Base-by-base conservation (phyloP, 2,113 vertebrate genomes). In the Machaerirhynchus nigripectus region DNA sequence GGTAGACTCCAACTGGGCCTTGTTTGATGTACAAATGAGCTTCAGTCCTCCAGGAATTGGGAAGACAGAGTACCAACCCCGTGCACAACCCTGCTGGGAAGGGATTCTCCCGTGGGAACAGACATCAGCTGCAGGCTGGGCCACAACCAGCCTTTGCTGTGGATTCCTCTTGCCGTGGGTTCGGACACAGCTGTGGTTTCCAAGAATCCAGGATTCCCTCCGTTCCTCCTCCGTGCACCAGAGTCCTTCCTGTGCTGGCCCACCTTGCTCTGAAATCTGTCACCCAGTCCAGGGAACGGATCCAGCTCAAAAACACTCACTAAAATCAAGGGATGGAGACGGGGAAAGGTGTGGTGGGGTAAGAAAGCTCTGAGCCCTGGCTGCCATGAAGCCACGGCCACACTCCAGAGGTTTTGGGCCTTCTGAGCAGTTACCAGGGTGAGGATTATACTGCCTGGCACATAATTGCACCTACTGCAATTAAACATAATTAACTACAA, bases 1-100 rank as follows among this genome's bases (percentile, higher is more conserved):
- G 59, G 3, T n/a, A 44, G 83, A 8, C 67, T 86, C 79, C 79
- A 84, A 67, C 79, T 13, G 10, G 60, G 52, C 79, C 71, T 56
- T 88, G 83, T 93, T 92, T 95, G 82, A 88, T 88, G 82, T 80
- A 86, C 90, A 96, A 94, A 96, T 52, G 50, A 97, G 50, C 81
- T 65, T 83, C 75, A 73, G 65, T 53, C 61, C 94, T 46, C 8
- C 81, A 89, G 87, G 93, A 89, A 61, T 89, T 75, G 5, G 18
- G 70, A 50, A 46, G 79, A 44, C 15, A 44, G 63, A 77, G 67
- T 2, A 44, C 37, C 35, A 40, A 2, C 15, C 28, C 70, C 27
- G 35, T 75, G 93, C 90, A 70, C 53, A 87, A 12, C 1, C 27
- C 69, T 83, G 81, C 87, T 78, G 90, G 88, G 92, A 80, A 64